Percentiles rank a stretch among this genome's conserved stretches.
phyloP scores from a whole-genome alignment of 2,888 invertebrate species.

The Candidula unifasciata region DNA sequence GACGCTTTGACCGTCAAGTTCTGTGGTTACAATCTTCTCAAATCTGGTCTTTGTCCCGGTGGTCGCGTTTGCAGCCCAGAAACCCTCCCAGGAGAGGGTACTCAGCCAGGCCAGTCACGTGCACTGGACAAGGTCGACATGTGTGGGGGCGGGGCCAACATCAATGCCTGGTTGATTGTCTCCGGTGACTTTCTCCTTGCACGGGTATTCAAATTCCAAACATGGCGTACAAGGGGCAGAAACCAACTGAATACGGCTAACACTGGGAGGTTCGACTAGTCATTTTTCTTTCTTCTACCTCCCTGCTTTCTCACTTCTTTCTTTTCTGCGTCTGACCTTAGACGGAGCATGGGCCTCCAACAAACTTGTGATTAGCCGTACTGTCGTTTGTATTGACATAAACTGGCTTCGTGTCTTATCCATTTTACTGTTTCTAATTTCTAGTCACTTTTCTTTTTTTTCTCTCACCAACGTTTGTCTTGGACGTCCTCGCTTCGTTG shows the following conservation, averaged over 20 bases:
- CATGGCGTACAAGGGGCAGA: too few relatives aligned
- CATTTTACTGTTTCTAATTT: too few relatives aligned
- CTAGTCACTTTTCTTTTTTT: too few relatives aligned
- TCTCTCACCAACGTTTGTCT: too few relatives aligned
- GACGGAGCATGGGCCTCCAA: too few relatives aligned
- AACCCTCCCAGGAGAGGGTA: not conserved
- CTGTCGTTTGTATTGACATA: too few relatives aligned
- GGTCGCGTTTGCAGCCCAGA: not conserved
- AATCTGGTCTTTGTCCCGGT: not conserved
- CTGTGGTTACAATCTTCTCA: not conserved
- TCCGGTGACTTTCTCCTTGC: not conserved
- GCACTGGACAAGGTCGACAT: not conserved
- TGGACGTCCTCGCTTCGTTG: too few relatives aligned
- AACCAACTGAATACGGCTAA: not conserved
- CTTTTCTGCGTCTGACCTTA: too few relatives aligned
- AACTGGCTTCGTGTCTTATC: too few relatives aligned
- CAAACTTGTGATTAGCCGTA: too few relatives aligned
- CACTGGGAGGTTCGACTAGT: not conserved
- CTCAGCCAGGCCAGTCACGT: not conserved
- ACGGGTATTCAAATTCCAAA: too few relatives aligned
- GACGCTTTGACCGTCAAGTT: not conserved
- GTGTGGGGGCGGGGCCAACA: not conserved
- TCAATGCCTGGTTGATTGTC: not conserved
- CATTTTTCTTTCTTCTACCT: not conserved
- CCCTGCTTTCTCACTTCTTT: too few relatives aligned